A percentile compares a stretch with the other conserved stretches of the same genome.
Evolutionary conservation across 2,113 vertebrate species (phyloP).

Genomic region (Equus przewalskii): DNA sequence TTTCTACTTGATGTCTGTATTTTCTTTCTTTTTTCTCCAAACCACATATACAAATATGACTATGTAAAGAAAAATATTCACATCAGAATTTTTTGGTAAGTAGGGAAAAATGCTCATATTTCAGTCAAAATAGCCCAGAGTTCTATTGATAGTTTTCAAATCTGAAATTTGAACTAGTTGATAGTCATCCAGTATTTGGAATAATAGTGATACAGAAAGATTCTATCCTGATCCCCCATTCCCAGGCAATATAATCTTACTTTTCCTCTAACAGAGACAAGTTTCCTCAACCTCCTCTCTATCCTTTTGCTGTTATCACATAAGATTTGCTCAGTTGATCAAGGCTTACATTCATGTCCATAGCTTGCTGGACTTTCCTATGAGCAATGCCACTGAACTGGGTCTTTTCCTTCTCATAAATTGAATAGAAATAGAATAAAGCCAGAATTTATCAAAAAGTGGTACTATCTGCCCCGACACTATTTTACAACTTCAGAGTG

Average conservation of each 20-base stretch:
- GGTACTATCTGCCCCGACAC: neutral
- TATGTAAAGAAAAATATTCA: neutral
- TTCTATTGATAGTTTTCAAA: neutral
- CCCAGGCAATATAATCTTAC: neutral
- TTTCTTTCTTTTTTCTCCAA: neutral
- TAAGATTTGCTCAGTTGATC: neutral
- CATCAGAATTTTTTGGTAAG: neutral
- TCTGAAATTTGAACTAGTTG: neutral
- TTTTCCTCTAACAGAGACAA: neutral
- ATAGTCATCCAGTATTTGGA: neutral
- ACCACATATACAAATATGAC: neutral
- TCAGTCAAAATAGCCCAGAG: neutral
- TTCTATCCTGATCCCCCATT: neutral
- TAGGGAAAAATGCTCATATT: neutral
- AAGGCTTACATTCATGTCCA: neutral
- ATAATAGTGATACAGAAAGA: neutral
- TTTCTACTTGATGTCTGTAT: neutral
- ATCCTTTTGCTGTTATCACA: neutral
- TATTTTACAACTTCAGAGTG: neutral
- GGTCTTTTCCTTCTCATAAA: neutral
- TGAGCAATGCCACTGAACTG: neutral
- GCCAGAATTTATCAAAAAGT: neutral
- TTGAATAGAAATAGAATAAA: neutral
- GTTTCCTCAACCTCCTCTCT: neutral
- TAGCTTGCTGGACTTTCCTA: neutral